These are phyloP conservation scores for Scarus forsteni DNA, from an alignment of 2,797 vertebrate genomes.

Conservation along the genomic window DNA sequence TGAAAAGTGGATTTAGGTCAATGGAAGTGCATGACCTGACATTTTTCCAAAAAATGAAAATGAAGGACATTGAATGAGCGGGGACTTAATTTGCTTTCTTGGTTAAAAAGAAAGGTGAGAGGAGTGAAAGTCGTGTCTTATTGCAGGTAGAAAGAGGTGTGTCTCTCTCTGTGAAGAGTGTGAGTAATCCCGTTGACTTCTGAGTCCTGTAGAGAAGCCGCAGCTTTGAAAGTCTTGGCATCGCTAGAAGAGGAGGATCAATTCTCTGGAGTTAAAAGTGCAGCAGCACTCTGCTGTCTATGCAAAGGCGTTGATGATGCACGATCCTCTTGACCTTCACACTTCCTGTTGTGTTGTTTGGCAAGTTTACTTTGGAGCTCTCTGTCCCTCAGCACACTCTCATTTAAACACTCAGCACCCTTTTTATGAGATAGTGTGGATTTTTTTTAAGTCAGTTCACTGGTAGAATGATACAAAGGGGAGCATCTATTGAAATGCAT, in stretches of 20 bases:
- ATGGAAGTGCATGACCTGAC: not conserved
- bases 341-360: slow-evolving; percentile 73
- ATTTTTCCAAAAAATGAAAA: slow-evolving; percentile 3
- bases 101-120: slow-evolving; percentile 13
- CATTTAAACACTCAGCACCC: slow-evolving; percentile 21
- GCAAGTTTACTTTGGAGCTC: slow-evolving; percentile 70
- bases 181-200: slow-evolving; percentile 68
- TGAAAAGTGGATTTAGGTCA: slow-evolving; percentile 18
- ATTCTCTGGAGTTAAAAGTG: slow-evolving; percentile 76
- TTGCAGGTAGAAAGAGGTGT: slow-evolving; percentile 41
- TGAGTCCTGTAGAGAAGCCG: slow-evolving; percentile 48
- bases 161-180: slow-evolving; percentile 36
- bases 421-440: slow-evolving; percentile 7
- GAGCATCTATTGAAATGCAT: no score
- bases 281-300: slow-evolving; percentile 74
- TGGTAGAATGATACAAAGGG: no score
- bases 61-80: slow-evolving; percentile 18
- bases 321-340: slow-evolving; percentile 77
- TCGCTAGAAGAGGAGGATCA: slow-evolving; percentile 71
- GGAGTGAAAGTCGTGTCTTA: slow-evolving; percentile 26
- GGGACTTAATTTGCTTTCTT: slow-evolving; percentile 18
- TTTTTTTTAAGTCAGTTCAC: not conserved
- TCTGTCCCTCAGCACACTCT: slow-evolving; percentile 35
- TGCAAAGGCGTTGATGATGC: slow-evolving; percentile 74
- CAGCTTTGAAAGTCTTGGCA: slow-evolving; percentile 72